phyloP scores from a whole-genome alignment of 2,113 vertebrate species.

The Eolophus roseicapilla region DNA sequence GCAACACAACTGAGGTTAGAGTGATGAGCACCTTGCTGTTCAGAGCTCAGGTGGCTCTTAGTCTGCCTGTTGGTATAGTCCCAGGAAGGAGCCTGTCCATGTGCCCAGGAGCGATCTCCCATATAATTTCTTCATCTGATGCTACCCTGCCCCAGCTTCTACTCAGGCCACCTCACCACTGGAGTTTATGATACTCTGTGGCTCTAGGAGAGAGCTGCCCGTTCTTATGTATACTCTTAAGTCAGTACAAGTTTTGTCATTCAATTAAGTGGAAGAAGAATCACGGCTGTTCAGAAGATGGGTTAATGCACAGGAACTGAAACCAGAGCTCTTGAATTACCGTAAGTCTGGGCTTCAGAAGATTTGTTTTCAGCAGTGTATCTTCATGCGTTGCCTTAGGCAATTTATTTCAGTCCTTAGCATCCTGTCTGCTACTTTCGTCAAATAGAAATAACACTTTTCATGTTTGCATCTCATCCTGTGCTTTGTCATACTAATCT shows the following conservation, averaged over 20 bases:
- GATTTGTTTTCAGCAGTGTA: neutral
- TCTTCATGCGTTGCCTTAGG: neutral
- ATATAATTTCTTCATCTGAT: rapidly evolving
- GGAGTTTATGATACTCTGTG: rapidly evolving
- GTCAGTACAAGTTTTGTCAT: neutral
- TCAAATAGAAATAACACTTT: conserved; percentile 14
- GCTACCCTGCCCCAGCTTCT: neutral
- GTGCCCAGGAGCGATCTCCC: rapidly evolving
- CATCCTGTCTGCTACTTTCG: neutral
- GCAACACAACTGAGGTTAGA: rapidly evolving
- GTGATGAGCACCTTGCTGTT: neutral
- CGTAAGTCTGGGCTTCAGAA: neutral
- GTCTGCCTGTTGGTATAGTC: no score
- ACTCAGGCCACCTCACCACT: neutral
- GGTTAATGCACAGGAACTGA: neutral
- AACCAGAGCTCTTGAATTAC: conserved; percentile 5
- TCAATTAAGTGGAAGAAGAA: neutral
- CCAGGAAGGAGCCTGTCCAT: neutral
- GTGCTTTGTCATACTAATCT: neutral
- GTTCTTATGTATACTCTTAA: rapidly evolving
- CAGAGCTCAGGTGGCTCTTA: rapidly evolving
- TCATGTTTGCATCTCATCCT: neutral
- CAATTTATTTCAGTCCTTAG: neutral
- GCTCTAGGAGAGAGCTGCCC: neutral
- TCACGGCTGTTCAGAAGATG: neutral